Conservation (phyloP, 2,888 invertebrate species). For the Heterodera filipjevi region DNA sequence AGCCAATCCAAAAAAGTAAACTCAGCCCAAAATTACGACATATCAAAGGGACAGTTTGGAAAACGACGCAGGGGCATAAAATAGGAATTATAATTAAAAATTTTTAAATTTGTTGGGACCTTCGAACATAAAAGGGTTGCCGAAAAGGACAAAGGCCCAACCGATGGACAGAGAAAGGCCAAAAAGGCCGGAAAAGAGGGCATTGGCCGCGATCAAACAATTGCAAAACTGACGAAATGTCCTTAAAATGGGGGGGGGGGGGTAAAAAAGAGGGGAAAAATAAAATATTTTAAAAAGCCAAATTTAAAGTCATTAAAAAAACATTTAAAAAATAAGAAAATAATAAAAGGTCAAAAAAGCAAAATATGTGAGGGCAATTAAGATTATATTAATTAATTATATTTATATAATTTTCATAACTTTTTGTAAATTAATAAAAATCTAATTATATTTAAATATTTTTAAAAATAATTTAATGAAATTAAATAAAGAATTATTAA, state of each 20-base stretch:
- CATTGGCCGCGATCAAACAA: slow-evolving; percentile 13
- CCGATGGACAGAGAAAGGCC: slow-evolving; percentile 15
- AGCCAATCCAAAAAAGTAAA: slow-evolving; percentile 5
- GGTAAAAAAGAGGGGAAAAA: neutral
- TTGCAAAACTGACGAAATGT: slow-evolving; percentile 8
- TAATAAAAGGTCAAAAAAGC: neutral
- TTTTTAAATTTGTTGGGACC: neutral
- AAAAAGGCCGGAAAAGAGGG: slow-evolving; percentile 13
- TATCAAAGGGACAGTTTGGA: neutral
- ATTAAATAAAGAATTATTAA: neutral
- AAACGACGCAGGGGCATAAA: neutral
- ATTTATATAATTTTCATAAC: too few relatives aligned
- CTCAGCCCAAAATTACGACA: neutral
- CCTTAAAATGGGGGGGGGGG: neutral
- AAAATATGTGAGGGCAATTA: too few relatives aligned
- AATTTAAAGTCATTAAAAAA: too few relatives aligned
- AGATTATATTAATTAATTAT: too few relatives aligned
- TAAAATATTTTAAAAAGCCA: too few relatives aligned
- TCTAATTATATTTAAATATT: too few relatives aligned
- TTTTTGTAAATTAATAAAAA: too few relatives aligned
- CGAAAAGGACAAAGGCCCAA: neutral
- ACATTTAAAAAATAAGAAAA: too few relatives aligned
- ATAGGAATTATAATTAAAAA: neutral
- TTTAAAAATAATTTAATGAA: neutral
- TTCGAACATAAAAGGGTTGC: neutral